phyloP scores from a whole-genome alignment of 2,113 vertebrate species.

The Falco punctatus region DNA sequence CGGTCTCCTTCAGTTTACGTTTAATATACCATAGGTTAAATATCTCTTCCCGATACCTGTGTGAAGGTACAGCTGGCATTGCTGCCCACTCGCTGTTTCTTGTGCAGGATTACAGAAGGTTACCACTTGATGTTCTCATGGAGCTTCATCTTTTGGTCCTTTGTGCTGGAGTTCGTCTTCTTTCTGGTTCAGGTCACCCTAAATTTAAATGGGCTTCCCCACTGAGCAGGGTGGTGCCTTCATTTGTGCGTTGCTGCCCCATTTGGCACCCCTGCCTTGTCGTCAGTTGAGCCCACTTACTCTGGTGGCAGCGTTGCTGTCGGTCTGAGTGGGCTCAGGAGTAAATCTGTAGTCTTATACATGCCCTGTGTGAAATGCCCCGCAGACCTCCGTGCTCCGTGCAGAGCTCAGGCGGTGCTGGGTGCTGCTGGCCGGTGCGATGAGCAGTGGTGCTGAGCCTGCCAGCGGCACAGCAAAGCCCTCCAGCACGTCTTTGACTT shows the following conservation, averaged over 20 bases:
- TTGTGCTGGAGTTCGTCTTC: neutral
- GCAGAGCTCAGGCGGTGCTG: fast-evolving
- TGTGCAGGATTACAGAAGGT: neutral
- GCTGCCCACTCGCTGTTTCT: fast-evolving
- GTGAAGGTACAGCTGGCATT: neutral
- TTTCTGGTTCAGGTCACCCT: neutral
- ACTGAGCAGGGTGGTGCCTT: neutral
- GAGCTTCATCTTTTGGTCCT: neutral
- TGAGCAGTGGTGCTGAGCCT: neutral
- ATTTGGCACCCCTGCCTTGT: neutral
- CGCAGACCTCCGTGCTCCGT: neutral
- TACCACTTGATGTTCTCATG: fast-evolving
- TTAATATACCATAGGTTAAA: neutral
- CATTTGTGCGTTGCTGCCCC: neutral
- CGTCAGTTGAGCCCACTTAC: neutral
- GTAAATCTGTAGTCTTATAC: neutral
- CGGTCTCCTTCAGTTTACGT: neutral
- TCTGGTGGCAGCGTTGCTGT: neutral
- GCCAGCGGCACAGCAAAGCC: neutral
- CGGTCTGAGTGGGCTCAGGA: neutral
- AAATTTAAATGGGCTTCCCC: neutral
- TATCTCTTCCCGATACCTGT: neutral
- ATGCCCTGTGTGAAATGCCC: neutral
- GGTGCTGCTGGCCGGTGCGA: neutral
- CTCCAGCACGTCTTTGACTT: fast-evolving